Evolutionary conservation across 2,113 vertebrate species (phyloP).

Genomic region (Porphyrio hochstetteri): DNA sequence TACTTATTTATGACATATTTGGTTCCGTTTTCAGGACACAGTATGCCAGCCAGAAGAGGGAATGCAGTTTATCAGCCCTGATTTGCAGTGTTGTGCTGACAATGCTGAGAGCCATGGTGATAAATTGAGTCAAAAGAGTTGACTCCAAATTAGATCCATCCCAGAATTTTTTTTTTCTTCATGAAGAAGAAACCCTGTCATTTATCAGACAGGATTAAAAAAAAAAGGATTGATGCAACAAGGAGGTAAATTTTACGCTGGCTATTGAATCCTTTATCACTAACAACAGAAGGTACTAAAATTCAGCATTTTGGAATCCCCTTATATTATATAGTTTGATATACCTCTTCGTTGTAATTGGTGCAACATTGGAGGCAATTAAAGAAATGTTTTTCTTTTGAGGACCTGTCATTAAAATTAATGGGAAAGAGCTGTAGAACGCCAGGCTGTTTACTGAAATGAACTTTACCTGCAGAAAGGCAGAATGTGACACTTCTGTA

Average conservation of each 20-base stretch:
- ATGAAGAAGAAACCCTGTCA: background rate
- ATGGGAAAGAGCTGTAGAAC: background rate
- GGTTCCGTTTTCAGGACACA: background rate
- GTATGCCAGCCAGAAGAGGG: background rate
- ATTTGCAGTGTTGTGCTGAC: background rate
- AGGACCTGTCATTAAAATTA: background rate
- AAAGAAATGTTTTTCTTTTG: background rate
- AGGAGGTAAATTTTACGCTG: background rate
- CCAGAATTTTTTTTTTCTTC: background rate
- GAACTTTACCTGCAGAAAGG: background rate
- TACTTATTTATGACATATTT: background rate
- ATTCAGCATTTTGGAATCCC: background rate
- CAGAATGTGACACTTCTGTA: background rate
- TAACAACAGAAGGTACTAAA: background rate
- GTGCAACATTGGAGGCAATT: background rate
- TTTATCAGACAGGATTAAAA: background rate
- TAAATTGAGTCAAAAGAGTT: background rate
- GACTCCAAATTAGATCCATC: background rate
- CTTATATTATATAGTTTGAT: background rate
- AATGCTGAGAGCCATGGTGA: background rate
- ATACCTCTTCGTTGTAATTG: background rate
- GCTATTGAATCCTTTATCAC: background rate
- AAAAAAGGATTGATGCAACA: background rate
- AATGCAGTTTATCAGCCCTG: background rate
- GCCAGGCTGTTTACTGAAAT: background rate